Conservation (phyloP, 2,113 vertebrate genomes). For the Cyanoramphus novaezelandiae region DNA sequence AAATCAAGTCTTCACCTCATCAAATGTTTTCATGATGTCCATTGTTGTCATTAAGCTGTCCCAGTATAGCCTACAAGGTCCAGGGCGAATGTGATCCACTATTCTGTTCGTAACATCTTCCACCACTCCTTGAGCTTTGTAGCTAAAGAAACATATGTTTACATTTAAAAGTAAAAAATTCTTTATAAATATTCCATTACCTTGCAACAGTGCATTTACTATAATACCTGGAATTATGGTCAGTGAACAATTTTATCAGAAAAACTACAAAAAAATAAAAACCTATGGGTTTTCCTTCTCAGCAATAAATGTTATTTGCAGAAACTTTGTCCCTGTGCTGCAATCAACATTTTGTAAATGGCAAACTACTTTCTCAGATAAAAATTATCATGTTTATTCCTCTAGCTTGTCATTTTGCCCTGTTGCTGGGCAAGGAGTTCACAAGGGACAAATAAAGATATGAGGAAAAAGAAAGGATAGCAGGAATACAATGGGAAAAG, state of each 20-base stretch:
- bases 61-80: conserved; percentile 82
- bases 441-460: neutral
- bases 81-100: conserved; percentile 84
- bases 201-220: neutral
- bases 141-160: conserved; percentile 68
- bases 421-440: neutral
- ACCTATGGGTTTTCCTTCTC: neutral
- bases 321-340: neutral
- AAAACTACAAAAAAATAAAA: neutral
- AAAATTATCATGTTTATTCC: neutral
- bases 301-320: neutral
- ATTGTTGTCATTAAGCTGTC: conserved; percentile 86
- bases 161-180: neutral
- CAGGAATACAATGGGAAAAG: neutral
- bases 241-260: neutral
- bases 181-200: neutral
- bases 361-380: neutral
- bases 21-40: conserved; percentile 82
- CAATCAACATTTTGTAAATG: neutral
- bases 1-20: conserved; percentile 73
- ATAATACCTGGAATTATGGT: neutral
- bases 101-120: conserved; percentile 72
- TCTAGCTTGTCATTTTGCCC: neutral
- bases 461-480: neutral
- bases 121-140: conserved; percentile 84